A percentile compares a stretch with the other conserved stretches of the same genome.
These are phyloP conservation scores for western clawed frog (Xenopus tropicalis) DNA, from an alignment of 2,113 vertebrate genomes.

Conservation along the genomic window UCB_Xtro_10.0 CM004445.2:23862501-23863000, in stretches of 20 bases:
- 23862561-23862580: too few relatives aligned
- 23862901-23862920: not conserved
- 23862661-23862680: too few relatives aligned
- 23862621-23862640: too few relatives aligned
- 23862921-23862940: conserved; percentile 5
- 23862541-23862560: too few relatives aligned
- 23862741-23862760: conserved; percentile 17
- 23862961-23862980: not conserved
- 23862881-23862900: conserved; percentile 1
- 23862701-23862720: conserved; percentile 14
- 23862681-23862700: conserved; percentile 9
- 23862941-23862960: conserved; percentile 3
- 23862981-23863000: not conserved
- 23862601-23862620: too few relatives aligned
- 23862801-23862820: conserved; percentile 22
- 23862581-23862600: too few relatives aligned
- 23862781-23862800: conserved; percentile 23
- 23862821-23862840: conserved; percentile 29
- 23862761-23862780: conserved; percentile 1
- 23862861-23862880: conserved; percentile 4
- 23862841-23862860: conserved; percentile 15
- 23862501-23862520: too few relatives aligned
- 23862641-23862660: too few relatives aligned
- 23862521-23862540: too few relatives aligned
- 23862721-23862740: not conserved